phyloP scores from a whole-genome alignment of 2,113 vertebrate genomes.

The Rhinopomastus cyanomelas region DNA sequence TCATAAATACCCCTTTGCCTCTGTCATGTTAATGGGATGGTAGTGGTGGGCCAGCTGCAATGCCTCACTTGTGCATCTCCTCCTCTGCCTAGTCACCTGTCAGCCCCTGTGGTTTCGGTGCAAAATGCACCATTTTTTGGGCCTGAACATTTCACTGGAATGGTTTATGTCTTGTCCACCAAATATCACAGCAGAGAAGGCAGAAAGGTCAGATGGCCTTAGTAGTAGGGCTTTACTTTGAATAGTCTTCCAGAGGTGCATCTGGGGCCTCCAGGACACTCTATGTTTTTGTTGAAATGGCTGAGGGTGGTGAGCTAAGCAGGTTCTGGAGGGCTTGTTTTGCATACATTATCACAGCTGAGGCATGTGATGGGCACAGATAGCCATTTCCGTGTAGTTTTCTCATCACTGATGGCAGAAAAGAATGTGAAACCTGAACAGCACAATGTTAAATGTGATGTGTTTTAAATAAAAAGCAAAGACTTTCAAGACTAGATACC shows the following conservation, averaged over 20 bases:
- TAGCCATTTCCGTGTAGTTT: neutral
- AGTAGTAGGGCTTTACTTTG: neutral
- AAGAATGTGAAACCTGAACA: neutral
- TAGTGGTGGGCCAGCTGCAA: neutral
- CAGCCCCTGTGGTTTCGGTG: neutral
- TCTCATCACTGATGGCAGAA: neutral
- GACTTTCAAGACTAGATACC: neutral
- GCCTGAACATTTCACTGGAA: neutral
- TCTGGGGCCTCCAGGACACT: neutral
- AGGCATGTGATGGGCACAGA: neutral
- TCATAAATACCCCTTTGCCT: neutral
- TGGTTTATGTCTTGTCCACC: neutral
- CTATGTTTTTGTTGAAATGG: neutral
- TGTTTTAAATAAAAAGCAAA: neutral
- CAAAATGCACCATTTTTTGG: neutral
- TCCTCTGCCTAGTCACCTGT: neutral
- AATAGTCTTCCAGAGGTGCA: neutral
- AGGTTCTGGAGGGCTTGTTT: neutral
- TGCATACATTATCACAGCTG: neutral
- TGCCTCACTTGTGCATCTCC: neutral
- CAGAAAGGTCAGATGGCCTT: neutral
- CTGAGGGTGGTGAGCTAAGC: neutral
- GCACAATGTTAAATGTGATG: neutral
- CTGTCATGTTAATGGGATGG: neutral
- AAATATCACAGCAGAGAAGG: neutral